Conservation (phyloP, 1,140 invertebrate genomes). For the Drosophila ohnishii region DNA sequence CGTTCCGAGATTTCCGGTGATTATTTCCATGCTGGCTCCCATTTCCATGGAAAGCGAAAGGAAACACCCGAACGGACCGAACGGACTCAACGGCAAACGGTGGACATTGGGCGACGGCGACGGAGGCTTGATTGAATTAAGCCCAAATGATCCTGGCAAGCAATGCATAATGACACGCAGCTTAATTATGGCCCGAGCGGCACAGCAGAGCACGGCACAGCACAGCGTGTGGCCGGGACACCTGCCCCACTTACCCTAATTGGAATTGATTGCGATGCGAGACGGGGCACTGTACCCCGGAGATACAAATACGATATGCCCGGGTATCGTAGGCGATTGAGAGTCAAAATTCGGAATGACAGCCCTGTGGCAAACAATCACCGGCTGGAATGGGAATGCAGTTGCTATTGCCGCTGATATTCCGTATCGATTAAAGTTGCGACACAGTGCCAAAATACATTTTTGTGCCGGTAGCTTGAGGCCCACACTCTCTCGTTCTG, state of each 20-base stretch:
- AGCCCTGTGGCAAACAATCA: conserved; percentile 45
- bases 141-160: conserved; percentile 56
- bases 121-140: conserved; percentile 67
- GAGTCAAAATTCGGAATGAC: conserved; percentile 68
- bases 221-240: conserved; percentile 21
- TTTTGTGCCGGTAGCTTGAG: conserved; percentile 4
- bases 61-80: conserved; percentile 2
- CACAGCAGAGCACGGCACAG: conserved; percentile 1
- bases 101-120: conserved; percentile 41
- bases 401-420: conserved; percentile 52
- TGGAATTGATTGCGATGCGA: conserved; percentile 60
- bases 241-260: conserved; percentile 68
- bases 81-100: background rate
- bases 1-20: conserved; percentile 77
- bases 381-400: conserved; percentile 34
- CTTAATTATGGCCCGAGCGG: conserved; percentile 56
- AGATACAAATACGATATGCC: background rate
- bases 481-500: conserved; percentile 10
- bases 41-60: conserved; percentile 18
- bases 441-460: conserved; percentile 67
- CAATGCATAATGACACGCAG: conserved; percentile 64
- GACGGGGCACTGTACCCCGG: background rate
- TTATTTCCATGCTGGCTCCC: conserved; percentile 63
- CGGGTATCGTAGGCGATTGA: conserved; percentile 24
- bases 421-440: conserved; percentile 68